Evolutionary conservation across 2,113 vertebrate genomes (phyloP).

Genomic region (Myxocyprinus asiaticus): DNA sequence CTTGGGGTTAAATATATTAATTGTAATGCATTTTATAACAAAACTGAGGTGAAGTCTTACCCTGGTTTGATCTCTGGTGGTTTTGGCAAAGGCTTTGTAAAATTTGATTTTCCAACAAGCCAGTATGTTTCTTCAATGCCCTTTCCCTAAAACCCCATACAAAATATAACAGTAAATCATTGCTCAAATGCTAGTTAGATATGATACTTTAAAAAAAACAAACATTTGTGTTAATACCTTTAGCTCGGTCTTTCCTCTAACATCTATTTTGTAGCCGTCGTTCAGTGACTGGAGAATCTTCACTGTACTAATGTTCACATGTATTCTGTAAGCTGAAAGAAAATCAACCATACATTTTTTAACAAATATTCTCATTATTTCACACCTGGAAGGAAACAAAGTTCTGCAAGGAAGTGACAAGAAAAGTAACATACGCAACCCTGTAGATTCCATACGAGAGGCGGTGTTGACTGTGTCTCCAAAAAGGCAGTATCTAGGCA

Average conservation of each 20-base stretch:
- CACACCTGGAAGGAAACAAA: not conserved
- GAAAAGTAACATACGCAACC: slow-evolving; percentile 79
- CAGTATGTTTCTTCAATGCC: slow-evolving; percentile 91
- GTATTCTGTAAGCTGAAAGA: slow-evolving; percentile 87
- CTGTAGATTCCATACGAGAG: slow-evolving; percentile 90
- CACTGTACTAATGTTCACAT: slow-evolving; percentile 87
- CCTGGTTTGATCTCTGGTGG: slow-evolving; percentile 85
- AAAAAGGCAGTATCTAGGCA: slow-evolving; percentile 94
- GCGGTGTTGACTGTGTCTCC: slow-evolving; percentile 93
- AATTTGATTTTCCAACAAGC: slow-evolving; percentile 84
- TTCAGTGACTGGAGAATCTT: slow-evolving; percentile 81
- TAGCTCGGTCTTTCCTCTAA: slow-evolving; percentile 86
- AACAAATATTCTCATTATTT: not conserved
- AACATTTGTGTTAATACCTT: slow-evolving; percentile 74
- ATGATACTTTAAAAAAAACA: not conserved
- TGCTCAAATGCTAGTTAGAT: not conserved
- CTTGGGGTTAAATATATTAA: not conserved
- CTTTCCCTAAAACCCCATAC: slow-evolving; percentile 79
- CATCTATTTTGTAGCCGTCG: slow-evolving; percentile 86
- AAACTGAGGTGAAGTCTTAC: slow-evolving; percentile 69
- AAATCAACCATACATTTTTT: slow-evolving; percentile 42
- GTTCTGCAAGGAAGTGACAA: no score
- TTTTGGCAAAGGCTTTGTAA: slow-evolving; percentile 83
- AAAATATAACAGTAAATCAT: slow-evolving; percentile 21
- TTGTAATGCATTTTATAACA: not conserved